phyloP scores from a whole-genome alignment of 2,888 invertebrate species.

The Erebia epiphron region DNA sequence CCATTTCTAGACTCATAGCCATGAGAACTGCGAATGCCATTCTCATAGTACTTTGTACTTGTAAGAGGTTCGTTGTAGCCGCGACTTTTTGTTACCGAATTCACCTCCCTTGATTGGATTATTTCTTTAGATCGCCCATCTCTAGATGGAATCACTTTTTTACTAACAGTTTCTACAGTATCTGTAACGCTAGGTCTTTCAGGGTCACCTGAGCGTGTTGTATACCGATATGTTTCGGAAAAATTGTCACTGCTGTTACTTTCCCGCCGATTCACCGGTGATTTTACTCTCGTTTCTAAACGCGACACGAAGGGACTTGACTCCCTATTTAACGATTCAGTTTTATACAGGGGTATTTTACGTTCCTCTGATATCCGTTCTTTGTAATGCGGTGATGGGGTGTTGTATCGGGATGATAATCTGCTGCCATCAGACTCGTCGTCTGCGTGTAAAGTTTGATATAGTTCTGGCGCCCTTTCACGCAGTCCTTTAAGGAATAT shows the following conservation, averaged over 20 bases:
- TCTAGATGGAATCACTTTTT: conserved; percentile 86
- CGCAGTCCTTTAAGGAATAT: conserved; percentile 87
- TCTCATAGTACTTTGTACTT: conserved; percentile 81
- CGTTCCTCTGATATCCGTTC: conserved; percentile 75
- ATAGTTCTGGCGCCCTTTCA: conserved; percentile 88
- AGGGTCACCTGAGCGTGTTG: conserved; percentile 86
- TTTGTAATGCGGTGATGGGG: conserved; percentile 77
- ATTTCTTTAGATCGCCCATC: conserved; percentile 86
- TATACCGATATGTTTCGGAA: conserved; percentile 88
- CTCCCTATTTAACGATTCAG: conserved; percentile 75
- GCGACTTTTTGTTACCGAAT: conserved; percentile 86
- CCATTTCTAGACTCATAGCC: conserved; percentile 69
- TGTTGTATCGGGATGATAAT: conserved; percentile 71
- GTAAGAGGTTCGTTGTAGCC: conserved; percentile 77
- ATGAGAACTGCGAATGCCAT: conserved; percentile 66
- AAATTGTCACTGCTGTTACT: conserved; percentile 87
- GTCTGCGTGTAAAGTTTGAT: conserved; percentile 86
- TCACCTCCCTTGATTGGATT: conserved; percentile 87
- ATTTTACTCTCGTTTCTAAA: conserved; percentile 72
- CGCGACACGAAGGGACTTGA: conserved; percentile 74
- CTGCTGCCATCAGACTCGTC: conserved; percentile 81
- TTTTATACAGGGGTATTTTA: conserved; percentile 72
- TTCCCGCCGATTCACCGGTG: conserved; percentile 82
- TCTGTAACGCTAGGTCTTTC: conserved; percentile 87
- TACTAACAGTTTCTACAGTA: conserved; percentile 86